Conservation (phyloP, 2,888 invertebrate species). For the Tenthredo mesomela region DNA sequence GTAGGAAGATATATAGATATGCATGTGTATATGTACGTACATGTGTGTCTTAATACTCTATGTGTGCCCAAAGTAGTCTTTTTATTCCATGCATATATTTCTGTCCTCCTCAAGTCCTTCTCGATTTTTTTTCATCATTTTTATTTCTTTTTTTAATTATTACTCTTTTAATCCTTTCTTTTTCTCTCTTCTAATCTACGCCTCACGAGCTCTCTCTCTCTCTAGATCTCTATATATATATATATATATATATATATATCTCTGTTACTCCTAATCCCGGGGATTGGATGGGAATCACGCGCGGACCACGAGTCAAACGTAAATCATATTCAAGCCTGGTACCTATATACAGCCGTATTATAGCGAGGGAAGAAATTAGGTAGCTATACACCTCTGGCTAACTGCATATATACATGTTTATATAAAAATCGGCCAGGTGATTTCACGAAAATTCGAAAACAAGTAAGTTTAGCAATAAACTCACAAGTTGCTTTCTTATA, state of each 20-base stretch:
- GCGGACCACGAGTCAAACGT: conserved; percentile 8
- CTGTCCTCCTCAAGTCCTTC: neutral
- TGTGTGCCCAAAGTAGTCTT: neutral
- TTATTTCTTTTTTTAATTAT: neutral
- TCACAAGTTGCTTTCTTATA: too few relatives aligned
- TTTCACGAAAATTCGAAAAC: too few relatives aligned
- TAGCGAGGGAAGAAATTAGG: neutral
- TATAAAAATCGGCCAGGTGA: neutral
- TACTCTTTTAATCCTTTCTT: neutral
- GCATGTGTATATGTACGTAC: too few relatives aligned
- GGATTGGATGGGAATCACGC: conserved; percentile 51
- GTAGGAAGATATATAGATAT: neutral
- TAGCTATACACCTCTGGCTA: neutral
- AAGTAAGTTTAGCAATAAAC: too few relatives aligned
- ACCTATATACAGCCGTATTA: neutral
- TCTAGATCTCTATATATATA: neutral
- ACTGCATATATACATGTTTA: neutral
- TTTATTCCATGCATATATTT: neutral
- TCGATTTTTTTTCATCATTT: neutral
- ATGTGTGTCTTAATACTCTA: neutral
- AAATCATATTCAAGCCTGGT: conserved; percentile 7
- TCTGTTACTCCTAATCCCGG: conserved; percentile 37
- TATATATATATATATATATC: too few relatives aligned
- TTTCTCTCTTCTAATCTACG: neutral
- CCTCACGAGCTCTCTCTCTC: neutral